Evolutionary conservation across 2,113 vertebrate species (phyloP).

Genomic region (Ptyas mucosa): DNA sequence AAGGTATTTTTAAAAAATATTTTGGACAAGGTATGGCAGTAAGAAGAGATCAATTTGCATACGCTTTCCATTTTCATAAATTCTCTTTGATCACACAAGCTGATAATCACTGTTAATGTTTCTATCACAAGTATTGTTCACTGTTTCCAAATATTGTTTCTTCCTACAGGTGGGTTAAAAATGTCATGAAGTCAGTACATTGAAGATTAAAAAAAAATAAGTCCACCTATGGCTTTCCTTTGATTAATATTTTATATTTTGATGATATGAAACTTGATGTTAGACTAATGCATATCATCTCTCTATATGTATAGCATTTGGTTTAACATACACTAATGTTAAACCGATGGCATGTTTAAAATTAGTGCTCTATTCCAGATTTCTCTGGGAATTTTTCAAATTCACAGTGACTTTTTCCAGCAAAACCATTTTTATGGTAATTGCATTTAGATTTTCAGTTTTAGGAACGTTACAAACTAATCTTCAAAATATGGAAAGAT

Average conservation of each 20-base stretch:
- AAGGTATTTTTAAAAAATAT: background rate
- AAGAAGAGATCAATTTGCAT: constrained; percentile 29
- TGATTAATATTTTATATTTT: background rate
- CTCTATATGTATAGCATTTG: background rate
- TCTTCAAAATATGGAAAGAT: background rate
- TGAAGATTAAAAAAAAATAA: constrained; percentile 30
- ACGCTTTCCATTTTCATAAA: background rate
- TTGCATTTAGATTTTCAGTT: background rate
- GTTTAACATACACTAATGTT: background rate
- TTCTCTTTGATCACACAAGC: constrained; percentile 11
- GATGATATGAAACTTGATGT: background rate
- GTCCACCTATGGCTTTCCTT: background rate
- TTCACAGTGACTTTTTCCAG: background rate
- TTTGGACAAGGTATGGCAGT: constrained; percentile 26
- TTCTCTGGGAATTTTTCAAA: background rate
- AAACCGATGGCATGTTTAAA: background rate
- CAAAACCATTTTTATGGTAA: background rate
- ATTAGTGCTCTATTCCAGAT: background rate
- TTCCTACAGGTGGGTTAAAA: background rate
- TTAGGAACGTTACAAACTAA: background rate
- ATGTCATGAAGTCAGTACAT: background rate
- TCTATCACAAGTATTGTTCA: background rate
- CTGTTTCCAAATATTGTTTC: background rate
- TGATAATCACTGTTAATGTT: constrained; percentile 32
- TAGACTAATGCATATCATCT: background rate